Evolutionary conservation across 2,797 vertebrate genomes (phyloP), one percentile per base, ranked within the genome.

Genomic region (Myotis findleyi): DNA sequence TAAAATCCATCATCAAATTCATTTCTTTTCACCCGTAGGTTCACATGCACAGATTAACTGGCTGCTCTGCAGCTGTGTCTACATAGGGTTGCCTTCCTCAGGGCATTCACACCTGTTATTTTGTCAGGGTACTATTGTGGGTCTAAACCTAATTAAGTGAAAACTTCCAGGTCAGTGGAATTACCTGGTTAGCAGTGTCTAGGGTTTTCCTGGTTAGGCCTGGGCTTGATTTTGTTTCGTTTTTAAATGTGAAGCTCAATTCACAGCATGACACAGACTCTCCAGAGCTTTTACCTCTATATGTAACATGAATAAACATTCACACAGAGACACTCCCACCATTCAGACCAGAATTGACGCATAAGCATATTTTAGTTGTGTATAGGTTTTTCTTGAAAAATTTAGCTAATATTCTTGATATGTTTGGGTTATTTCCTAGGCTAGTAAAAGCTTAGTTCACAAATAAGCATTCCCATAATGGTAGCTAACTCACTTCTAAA

Each of bases 381-480:
- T 69, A 1, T 36, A 88, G 47, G 47, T 27, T 85, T 93, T 83
- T 85, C 21, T 92, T 18, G 55, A 66, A 9, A 83, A 93, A 89
- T 69, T 36, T 72, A 80, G 68, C 27, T 81, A 89, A 89, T 79
- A 81, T 79, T 95, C 17, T 92, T 36, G 21, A 9, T 85, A 36
- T 73, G 13, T 73, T 77, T 82, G 38, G 20, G 16, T 59, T 79
- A 27, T 68, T 75, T 89, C 6, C 18, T 89, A 72, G 2, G 7
- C 20, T 68, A 81, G 25, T 75, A 53, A 77, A 86, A 44, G 9
- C 16, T 75, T 86, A 51, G 25, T 93, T 86, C 62, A 69, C 30
- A 83, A 13, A 5, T 93, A 76, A 38, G 53, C 6, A 36, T 62
- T n/a, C 21, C 9, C 12, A 7, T 10, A 49, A 25, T 33, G 84